These are phyloP conservation scores for Trichonephila clavipes DNA, from an alignment of 1,140 invertebrate species.

Conservation along the genomic window DNA sequence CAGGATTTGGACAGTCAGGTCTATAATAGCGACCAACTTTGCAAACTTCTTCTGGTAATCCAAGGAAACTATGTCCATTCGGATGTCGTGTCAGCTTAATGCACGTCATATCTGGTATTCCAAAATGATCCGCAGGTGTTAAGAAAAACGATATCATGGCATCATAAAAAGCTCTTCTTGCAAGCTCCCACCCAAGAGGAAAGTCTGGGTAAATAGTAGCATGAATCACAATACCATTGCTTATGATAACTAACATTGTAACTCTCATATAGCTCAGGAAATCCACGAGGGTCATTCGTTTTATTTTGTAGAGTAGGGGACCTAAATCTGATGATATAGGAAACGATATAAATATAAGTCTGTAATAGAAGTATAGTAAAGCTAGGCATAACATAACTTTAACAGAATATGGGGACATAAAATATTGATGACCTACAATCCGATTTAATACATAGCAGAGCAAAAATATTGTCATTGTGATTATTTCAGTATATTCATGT, in stretches of 20 bases:
- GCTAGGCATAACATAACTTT: conserved; percentile 78
- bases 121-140: neutral
- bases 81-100: neutral
- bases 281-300: conserved; percentile 80
- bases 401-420: conserved; percentile 74
- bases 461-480: conserved; percentile 72
- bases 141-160: conserved; percentile 8
- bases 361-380: conserved; percentile 81
- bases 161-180: neutral
- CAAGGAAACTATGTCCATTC: conserved; percentile 25
- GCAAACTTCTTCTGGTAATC: conserved; percentile 39
- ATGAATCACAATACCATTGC: conserved; percentile 48
- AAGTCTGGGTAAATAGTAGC: conserved; percentile 32
- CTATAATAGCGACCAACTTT: conserved; percentile 49
- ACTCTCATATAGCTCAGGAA: conserved; percentile 31
- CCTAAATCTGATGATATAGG: conserved; percentile 82
- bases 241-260: conserved; percentile 13
- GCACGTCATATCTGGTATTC: conserved; percentile 39
- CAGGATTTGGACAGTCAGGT: conserved; percentile 79
- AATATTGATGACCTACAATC: conserved; percentile 5
- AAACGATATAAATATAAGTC: conserved; percentile 80
- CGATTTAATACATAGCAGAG: conserved; percentile 65
- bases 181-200: conserved; percentile 4
- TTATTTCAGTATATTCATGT: conserved; percentile 76
- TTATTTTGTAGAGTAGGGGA: conserved; percentile 81